These are phyloP conservation scores for Acanthurus lineatus DNA, from an alignment of 2,797 vertebrate species.

Conservation along the genomic window DNA sequence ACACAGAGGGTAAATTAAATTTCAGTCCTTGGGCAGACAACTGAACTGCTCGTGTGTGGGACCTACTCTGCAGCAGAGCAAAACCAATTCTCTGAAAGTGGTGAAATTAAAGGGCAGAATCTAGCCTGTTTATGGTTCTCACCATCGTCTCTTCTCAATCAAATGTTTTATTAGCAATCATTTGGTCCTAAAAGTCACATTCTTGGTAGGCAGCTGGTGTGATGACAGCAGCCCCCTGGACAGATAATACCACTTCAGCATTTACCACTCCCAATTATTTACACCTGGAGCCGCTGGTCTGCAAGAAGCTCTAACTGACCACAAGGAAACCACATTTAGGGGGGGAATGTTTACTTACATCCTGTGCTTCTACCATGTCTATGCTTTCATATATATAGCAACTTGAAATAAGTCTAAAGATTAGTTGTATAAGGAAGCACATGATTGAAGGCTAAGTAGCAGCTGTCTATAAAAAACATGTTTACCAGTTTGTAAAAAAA, in stretches of 20 bases:
- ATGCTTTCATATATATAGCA: conserved; percentile 12
- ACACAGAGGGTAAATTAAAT: conserved; percentile 84
- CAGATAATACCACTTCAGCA: conserved; percentile 56
- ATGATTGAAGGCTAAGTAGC: conserved; percentile 17
- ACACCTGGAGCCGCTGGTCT: conserved; percentile 68
- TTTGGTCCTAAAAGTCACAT: conserved; percentile 85
- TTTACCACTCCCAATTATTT: conserved; percentile 76
- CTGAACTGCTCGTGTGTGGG: conserved; percentile 84
- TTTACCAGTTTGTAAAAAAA: conserved; percentile 39
- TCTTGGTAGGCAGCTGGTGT: conserved; percentile 63
- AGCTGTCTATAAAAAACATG: conserved; percentile 37
- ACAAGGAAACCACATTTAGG: conserved; percentile 27
- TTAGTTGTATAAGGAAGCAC: background rate
- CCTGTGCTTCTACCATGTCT: conserved; percentile 10
- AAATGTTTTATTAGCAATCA: conserved; percentile 90
- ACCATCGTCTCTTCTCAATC: conserved; percentile 86
- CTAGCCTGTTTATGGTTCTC: conserved; percentile 85
- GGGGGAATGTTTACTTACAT: conserved; percentile 10
- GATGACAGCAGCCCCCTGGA: conserved; percentile 71
- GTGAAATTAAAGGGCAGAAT: conserved; percentile 88
- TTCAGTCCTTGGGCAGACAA: conserved; percentile 85
- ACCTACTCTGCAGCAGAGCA: conserved; percentile 82
- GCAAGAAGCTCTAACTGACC: conserved; percentile 58
- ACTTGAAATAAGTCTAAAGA: conserved; percentile 26
- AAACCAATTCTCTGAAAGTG: conserved; percentile 87